Conservation (phyloP, 2,797 vertebrate genomes). For the Arnoldichthys spilopterus region DNA sequence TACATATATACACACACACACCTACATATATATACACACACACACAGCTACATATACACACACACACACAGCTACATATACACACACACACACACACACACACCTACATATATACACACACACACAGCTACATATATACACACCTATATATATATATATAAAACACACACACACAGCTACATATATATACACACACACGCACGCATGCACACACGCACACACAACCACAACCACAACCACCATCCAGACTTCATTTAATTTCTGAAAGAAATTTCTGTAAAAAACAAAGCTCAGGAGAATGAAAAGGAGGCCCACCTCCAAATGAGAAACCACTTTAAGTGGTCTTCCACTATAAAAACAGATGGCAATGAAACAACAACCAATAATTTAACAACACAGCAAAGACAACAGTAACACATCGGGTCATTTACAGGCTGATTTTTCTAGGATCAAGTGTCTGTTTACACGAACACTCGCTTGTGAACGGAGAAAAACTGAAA, state of each 20-base stretch:
- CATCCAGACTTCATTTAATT: too few species aligned
- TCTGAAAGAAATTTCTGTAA: background rate
- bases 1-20: too few species aligned
- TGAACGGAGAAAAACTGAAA: background rate
- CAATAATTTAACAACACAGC: conserved; percentile 12
- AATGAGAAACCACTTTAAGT: background rate
- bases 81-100: too few species aligned
- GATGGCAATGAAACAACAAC: background rate
- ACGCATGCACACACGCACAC: background rate
- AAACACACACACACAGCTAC: too few species aligned
- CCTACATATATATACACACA: too few species aligned
- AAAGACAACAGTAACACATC: background rate
- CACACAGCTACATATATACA: too few species aligned
- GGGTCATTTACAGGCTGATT: background rate
- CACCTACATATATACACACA: too few species aligned
- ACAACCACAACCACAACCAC: conserved; percentile 2
- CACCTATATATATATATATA: too few species aligned
- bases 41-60: too few species aligned
- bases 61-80: too few species aligned
- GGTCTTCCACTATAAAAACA: background rate
- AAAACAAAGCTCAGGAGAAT: background rate
- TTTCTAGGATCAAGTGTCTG: background rate
- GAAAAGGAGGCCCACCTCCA: background rate
- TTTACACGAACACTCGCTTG: background rate
- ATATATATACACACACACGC: conserved; percentile 19